These are phyloP conservation scores for Germaria angustata DNA, from an alignment of 2,888 invertebrate species.

Conservation along the genomic window DNA sequence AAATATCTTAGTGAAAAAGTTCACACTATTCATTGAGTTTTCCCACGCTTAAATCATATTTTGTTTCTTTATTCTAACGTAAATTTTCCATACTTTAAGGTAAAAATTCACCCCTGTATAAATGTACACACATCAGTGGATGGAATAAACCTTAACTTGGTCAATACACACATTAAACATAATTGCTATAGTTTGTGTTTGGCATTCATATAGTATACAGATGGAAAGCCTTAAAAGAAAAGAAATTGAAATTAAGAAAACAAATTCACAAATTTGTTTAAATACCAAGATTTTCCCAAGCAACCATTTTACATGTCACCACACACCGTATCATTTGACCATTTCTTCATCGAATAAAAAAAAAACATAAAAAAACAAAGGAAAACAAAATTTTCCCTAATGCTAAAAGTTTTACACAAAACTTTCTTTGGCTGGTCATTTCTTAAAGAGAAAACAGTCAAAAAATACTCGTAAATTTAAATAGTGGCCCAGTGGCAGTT, in stretches of 20 bases:
- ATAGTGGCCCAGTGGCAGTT: slow-evolving; percentile 4
- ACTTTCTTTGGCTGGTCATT: slow-evolving; percentile 51
- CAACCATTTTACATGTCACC: slow-evolving; percentile 42
- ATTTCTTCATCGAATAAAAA: background rate
- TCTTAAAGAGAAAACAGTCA: slow-evolving; percentile 37
- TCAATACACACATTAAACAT: slow-evolving; percentile 52
- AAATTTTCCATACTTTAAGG: background rate
- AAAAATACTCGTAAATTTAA: slow-evolving; percentile 21
- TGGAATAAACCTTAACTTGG: slow-evolving; percentile 40
- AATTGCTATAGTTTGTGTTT: slow-evolving; percentile 24
- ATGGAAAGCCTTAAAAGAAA: background rate
- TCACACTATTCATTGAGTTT: slow-evolving; percentile 76
- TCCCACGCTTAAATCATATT: slow-evolving; percentile 69
- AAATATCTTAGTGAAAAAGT: slow-evolving; percentile 65
- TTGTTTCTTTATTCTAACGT: background rate
- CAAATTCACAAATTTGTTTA: slow-evolving; percentile 24
- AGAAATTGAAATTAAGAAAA: background rate
- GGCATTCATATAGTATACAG: background rate
- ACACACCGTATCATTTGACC: slow-evolving; percentile 52
- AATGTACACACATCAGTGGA: background rate
- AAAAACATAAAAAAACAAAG: background rate
- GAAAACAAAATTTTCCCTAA: slow-evolving; percentile 15
- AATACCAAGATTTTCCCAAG: slow-evolving; percentile 62
- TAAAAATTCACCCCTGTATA: slow-evolving; percentile 32
- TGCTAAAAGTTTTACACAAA: slow-evolving; percentile 35